phyloP scores from a whole-genome alignment of 2,113 vertebrate species.

The Butastur rufipennis region DNA sequence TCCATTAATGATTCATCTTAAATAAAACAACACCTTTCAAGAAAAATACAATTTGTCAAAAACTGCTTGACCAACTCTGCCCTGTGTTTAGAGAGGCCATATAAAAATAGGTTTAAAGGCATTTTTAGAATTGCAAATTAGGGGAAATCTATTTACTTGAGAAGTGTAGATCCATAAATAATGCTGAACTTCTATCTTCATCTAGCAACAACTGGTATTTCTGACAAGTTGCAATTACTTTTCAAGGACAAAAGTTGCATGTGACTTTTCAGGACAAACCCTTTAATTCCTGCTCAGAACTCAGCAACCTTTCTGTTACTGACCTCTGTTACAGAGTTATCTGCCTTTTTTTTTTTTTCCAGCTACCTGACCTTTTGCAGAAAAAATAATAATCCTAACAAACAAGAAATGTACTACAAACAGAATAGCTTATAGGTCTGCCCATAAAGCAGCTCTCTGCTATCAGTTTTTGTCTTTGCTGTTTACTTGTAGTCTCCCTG shows the following conservation, averaged over 20 bases:
- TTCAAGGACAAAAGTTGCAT: conserved; percentile 4
- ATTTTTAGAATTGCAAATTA: conserved; percentile 31
- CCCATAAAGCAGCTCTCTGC: not conserved
- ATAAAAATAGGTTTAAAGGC: conserved; percentile 22
- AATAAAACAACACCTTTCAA: not conserved
- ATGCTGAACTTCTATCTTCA: not conserved
- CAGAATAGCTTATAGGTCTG: not conserved
- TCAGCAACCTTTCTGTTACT: not conserved
- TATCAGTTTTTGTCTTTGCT: not conserved
- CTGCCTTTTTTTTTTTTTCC: not conserved
- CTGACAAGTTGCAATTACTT: conserved; percentile 9
- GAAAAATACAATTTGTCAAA: conserved; percentile 10
- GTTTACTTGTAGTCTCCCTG: not conserved
- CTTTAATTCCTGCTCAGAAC: not conserved
- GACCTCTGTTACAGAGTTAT: not conserved
- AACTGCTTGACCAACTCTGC: not conserved
- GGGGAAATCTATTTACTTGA: conserved; percentile 33
- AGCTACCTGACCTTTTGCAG: not conserved
- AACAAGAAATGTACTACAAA: not conserved
- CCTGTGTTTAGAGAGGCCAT: not conserved
- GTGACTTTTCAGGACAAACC: not conserved
- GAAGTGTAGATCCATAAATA: not conserved
- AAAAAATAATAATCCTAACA: not conserved
- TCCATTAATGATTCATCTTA: not conserved
- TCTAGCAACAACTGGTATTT: not conserved